A percentile compares a stretch with the other conserved stretches of the same genome.
Evolutionary conservation across 92 coral and sea anemone species (phyloP).

Genomic region (Umimayanthus chanpuru): DNA sequence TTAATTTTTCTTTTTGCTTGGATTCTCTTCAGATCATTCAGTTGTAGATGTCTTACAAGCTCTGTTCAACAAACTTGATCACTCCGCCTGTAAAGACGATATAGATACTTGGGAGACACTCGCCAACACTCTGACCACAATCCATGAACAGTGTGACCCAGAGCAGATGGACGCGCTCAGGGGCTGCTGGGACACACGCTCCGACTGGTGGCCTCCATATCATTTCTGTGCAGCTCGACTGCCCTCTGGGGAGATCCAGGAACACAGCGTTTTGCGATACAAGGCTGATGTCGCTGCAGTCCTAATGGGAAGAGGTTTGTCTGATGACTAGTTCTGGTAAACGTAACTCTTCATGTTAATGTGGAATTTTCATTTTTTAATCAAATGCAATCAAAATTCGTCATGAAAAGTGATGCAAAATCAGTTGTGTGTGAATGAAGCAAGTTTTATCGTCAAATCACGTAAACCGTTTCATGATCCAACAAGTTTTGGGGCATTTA

Average conservation of each 20-base stretch:
- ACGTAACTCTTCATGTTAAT: too few relatives aligned
- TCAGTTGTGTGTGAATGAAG: too few relatives aligned
- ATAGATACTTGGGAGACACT: conserved; percentile 65
- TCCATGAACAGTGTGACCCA: conserved; percentile 19
- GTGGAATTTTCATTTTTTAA: too few relatives aligned
- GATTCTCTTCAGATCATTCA: neutral
- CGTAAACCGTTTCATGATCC: too few relatives aligned
- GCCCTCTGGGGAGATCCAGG: conserved; percentile 23
- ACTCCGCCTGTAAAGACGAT: conserved; percentile 68
- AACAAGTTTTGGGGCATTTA: too few relatives aligned
- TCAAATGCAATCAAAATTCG: too few relatives aligned
- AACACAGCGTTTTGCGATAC: conserved; percentile 44
- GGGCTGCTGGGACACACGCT: conserved; percentile 76
- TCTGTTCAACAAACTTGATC: conserved; percentile 85
- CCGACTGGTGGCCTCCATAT: conserved; percentile 94
- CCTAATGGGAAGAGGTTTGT: conserved; percentile 74
- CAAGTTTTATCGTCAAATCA: too few relatives aligned
- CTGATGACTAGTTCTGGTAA: neutral
- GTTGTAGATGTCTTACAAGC: conserved; percentile 36
- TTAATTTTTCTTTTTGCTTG: neutral
- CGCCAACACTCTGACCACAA: conserved; percentile 27
- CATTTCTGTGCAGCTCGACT: conserved; percentile 71
- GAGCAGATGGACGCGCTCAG: conserved; percentile 35
- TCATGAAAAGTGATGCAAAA: too few relatives aligned
- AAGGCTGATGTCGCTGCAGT: conserved; percentile 71